phyloP scores from a whole-genome alignment of 1,140 invertebrate species.

The Hyles euphorbiae region DNA sequence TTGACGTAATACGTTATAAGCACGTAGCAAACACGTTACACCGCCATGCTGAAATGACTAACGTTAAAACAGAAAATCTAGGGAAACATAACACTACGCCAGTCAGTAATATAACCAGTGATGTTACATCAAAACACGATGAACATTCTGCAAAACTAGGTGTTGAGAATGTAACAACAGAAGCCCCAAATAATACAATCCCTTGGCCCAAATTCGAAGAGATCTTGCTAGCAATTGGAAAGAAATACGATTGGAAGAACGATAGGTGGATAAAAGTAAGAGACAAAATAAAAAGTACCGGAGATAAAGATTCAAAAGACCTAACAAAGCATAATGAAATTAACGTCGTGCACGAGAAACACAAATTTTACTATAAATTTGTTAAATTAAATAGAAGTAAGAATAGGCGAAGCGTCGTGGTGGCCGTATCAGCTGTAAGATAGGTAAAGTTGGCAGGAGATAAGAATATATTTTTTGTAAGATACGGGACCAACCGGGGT shows the following conservation, averaged over 20 bases:
- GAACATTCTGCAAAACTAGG: not conserved
- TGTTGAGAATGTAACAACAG: not conserved
- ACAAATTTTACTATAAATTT: slow-evolving; percentile 61
- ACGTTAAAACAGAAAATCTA: slow-evolving; percentile 5
- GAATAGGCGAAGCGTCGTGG: slow-evolving; percentile 58
- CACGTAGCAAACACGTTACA: slow-evolving; percentile 17
- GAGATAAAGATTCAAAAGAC: slow-evolving; percentile 9
- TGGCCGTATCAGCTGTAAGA: slow-evolving; percentile 65
- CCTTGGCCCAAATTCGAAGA: slow-evolving; percentile 63
- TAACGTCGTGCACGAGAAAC: slow-evolving; percentile 44
- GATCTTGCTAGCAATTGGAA: slow-evolving; percentile 56
- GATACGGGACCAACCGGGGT: slow-evolving; percentile 30
- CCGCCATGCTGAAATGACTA: slow-evolving; percentile 14
- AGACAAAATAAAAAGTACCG: slow-evolving; percentile 8
- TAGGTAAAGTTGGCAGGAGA: slow-evolving; percentile 24
- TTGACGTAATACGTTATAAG: slow-evolving; percentile 22
- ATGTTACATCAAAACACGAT: too few species aligned
- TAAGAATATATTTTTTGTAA: slow-evolving; percentile 32
- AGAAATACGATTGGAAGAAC: slow-evolving; percentile 65
- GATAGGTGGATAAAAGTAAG: slow-evolving; percentile 68
- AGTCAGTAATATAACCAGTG: too few species aligned
- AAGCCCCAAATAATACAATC: slow-evolving; percentile 6
- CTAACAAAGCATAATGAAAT: slow-evolving; percentile 24
- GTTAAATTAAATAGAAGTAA: slow-evolving; percentile 65
- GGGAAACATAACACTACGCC: slow-evolving; percentile 4